Percentiles rank a stretch among this genome's conserved stretches.
phyloP scores from a whole-genome alignment of 1,140 invertebrate species.

The Trichonephila clavata region DNA sequence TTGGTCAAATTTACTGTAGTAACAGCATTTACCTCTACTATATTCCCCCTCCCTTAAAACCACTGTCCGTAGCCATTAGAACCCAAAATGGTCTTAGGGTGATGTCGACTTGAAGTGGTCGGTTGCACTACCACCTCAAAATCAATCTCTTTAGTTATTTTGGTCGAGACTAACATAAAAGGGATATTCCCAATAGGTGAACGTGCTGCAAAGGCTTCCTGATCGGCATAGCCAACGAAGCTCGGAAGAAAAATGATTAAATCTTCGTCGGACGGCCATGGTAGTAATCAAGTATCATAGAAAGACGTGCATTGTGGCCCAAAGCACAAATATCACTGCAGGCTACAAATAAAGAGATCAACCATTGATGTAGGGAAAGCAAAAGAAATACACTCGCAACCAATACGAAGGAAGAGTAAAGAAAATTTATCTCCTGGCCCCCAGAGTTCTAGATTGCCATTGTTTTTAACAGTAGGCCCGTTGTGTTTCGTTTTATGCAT shows the following conservation, averaged over 20 bases:
- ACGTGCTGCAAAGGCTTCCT: slow-evolving; percentile 50
- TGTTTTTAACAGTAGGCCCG: slow-evolving; percentile 45
- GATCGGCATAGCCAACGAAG: slow-evolving; percentile 64
- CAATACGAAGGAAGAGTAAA: neutral
- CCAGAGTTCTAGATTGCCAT: slow-evolving; percentile 54
- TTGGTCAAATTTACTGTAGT: slow-evolving; percentile 32
- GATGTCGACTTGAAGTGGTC: slow-evolving; percentile 52
- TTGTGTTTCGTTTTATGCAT: slow-evolving; percentile 47
- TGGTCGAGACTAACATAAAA: slow-evolving; percentile 60
- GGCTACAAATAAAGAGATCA: slow-evolving; percentile 72
- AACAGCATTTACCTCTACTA: neutral
- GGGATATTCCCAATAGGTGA: slow-evolving; percentile 55
- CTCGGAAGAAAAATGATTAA: slow-evolving; percentile 68
- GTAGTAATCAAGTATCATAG: slow-evolving; percentile 67
- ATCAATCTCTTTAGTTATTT: slow-evolving; percentile 73
- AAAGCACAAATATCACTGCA: slow-evolving; percentile 69
- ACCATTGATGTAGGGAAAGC: slow-evolving; percentile 53
- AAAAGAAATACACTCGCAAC: slow-evolving; percentile 49
- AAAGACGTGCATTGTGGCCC: slow-evolving; percentile 66
- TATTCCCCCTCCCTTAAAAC: neutral
- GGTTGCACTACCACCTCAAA: slow-evolving; percentile 50
- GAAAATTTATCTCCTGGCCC: slow-evolving; percentile 58
- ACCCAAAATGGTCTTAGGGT: neutral
- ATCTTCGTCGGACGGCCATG: slow-evolving; percentile 60
- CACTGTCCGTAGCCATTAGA: neutral